phyloP scores from a whole-genome alignment of 2,113 vertebrate genomes.

The Dromaius novaehollandiae region DNA sequence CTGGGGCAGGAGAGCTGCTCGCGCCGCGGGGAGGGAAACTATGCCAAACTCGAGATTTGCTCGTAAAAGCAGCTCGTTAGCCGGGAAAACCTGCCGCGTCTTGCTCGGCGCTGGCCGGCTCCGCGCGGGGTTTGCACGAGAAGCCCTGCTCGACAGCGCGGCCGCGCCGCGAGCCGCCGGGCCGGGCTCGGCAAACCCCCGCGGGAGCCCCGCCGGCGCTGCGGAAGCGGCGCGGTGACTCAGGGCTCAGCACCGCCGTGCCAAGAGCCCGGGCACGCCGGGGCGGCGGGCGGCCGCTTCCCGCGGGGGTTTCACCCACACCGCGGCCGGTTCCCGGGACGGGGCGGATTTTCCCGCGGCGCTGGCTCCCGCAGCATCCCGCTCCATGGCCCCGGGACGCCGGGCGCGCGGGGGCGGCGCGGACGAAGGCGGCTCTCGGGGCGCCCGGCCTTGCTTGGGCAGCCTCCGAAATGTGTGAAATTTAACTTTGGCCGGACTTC shows the following conservation, averaged over 20 bases:
- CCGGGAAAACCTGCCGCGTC: conserved; percentile 13
- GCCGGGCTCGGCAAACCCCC: neutral
- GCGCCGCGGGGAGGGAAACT: neutral
- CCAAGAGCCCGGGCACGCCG: accelerated
- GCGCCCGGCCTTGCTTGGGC: conserved; percentile 43
- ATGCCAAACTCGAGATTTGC: conserved; percentile 6
- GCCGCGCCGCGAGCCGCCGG: accelerated
- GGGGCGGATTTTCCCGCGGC: no score
- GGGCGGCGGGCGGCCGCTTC: accelerated
- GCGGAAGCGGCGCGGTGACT: accelerated
- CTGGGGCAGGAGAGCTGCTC: neutral
- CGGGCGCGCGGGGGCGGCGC: neutral
- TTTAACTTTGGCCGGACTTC: conserved; percentile 69
- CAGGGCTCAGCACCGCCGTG: neutral
- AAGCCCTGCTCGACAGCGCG: neutral
- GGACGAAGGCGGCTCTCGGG: conserved; percentile 73
- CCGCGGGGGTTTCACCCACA: neutral
- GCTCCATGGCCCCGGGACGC: neutral
- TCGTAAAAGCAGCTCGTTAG: neutral
- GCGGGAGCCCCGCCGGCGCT: accelerated
- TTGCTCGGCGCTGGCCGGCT: neutral
- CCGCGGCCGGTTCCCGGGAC: neutral
- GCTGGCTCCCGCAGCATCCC: no score
- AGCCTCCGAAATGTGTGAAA: conserved; percentile 78
- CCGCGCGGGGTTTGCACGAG: accelerated